Conservation (phyloP, 2,888 invertebrate species). For the Hofmannophila pseudospretella region DNA sequence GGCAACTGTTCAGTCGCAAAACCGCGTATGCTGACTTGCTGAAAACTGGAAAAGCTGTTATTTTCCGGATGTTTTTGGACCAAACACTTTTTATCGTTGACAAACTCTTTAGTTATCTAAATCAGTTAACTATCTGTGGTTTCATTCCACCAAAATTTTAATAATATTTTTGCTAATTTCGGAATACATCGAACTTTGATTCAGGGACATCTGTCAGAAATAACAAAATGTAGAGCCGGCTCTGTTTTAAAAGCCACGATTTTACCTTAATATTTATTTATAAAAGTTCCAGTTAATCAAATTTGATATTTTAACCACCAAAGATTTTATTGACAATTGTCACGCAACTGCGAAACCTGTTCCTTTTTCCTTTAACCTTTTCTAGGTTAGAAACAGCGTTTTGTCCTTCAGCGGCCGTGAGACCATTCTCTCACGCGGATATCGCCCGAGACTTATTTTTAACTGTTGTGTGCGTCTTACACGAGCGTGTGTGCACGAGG, state of each 20-base stretch:
- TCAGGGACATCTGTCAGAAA: too few species aligned
- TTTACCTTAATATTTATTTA: background rate
- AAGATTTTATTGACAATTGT: slow-evolving; percentile 2
- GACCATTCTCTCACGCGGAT: slow-evolving; percentile 69
- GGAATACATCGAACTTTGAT: too few species aligned
- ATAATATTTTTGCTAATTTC: too few species aligned
- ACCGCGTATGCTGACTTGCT: too few species aligned
- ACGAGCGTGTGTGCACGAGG: slow-evolving; percentile 32
- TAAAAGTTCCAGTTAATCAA: background rate
- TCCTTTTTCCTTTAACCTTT: slow-evolving; percentile 6
- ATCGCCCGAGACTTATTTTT: slow-evolving; percentile 69
- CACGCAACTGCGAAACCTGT: slow-evolving; percentile 5
- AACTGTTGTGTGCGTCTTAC: slow-evolving; percentile 60
- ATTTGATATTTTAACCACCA: slow-evolving; percentile 2
- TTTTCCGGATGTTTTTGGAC: too few species aligned
- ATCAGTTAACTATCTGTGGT: too few species aligned
- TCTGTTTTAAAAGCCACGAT: background rate
- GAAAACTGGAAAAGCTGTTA: too few species aligned
- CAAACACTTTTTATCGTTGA: too few species aligned
- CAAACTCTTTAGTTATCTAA: too few species aligned
- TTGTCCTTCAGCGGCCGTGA: slow-evolving; percentile 23
- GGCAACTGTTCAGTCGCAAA: slow-evolving; percentile 44
- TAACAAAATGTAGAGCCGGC: too few species aligned
- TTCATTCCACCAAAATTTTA: too few species aligned
- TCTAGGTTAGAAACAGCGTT: slow-evolving; percentile 18